These are phyloP conservation scores for Carterocephalus palaemon DNA, from an alignment of 2,888 invertebrate species.

Conservation along the genomic window DNA sequence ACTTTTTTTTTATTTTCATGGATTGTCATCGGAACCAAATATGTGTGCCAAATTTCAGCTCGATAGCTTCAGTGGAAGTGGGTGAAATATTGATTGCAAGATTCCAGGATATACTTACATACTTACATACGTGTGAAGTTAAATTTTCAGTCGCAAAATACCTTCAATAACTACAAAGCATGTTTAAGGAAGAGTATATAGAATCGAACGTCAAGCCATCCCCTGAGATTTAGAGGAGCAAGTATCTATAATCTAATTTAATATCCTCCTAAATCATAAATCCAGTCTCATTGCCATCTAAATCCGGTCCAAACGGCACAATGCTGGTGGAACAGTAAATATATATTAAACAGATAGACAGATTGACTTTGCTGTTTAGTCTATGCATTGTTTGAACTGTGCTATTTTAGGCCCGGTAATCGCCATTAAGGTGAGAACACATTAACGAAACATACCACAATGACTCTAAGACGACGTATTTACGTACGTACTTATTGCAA, in stretches of 20 bases:
- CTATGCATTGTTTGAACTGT: conserved; percentile 53
- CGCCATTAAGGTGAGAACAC: conserved; percentile 13
- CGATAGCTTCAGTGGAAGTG: too few species aligned
- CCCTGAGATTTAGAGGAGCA: not conserved
- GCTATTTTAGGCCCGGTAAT: conserved; percentile 40
- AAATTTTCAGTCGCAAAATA: not conserved
- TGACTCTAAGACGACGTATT: too few species aligned
- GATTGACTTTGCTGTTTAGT: conserved; percentile 58
- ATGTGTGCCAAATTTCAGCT: too few species aligned
- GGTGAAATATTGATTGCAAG: too few species aligned
- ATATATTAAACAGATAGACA: conserved; percentile 44
- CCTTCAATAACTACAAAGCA: not conserved
- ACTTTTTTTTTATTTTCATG: too few species aligned
- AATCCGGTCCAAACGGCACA: conserved; percentile 28
- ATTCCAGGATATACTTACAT: too few species aligned
- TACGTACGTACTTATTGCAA: too few species aligned
- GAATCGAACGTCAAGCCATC: conserved; percentile 4
- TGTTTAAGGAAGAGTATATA: conserved; percentile 6
- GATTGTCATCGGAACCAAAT: too few species aligned
- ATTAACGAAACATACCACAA: not conserved
- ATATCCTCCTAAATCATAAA: conserved; percentile 24
- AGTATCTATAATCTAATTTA: conserved; percentile 16
- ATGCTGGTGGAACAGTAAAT: conserved; percentile 32
- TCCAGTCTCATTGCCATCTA: conserved; percentile 31
- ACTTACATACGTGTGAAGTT: too few species aligned